phyloP scores from a whole-genome alignment of 2,797 vertebrate genomes.

The Telmatherina bonti region DNA sequence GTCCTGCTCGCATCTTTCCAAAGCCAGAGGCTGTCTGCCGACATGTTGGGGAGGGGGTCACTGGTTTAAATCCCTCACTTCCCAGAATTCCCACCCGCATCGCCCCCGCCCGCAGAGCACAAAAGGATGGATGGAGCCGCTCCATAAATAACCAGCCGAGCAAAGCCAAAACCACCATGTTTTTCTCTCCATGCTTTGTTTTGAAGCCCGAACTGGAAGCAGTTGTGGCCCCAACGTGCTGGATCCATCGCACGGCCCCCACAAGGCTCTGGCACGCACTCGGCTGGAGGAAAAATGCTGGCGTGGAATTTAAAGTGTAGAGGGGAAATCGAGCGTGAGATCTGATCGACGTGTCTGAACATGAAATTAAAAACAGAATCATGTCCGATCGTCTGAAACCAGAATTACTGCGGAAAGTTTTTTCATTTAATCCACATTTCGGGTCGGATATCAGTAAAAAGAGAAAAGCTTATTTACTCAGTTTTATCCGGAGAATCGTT shows the following conservation, averaged over 20 bases:
- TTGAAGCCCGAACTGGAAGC: slow-evolving; percentile 51
- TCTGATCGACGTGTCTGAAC: slow-evolving; percentile 32
- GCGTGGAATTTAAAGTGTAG: slow-evolving; percentile 9
- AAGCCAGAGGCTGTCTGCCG: slow-evolving; percentile 56
- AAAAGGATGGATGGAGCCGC: slow-evolving; percentile 77
- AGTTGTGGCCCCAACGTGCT: slow-evolving; percentile 60
- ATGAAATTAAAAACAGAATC: slow-evolving; percentile 18
- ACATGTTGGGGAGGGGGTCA: slow-evolving; percentile 35
- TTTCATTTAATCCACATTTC: too few species aligned
- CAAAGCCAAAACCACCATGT: slow-evolving; percentile 73
- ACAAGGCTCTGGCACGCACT: slow-evolving; percentile 43
- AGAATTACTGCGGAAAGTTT: too few species aligned
- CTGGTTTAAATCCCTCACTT: slow-evolving; percentile 67
- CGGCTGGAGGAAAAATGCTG: slow-evolving; percentile 25
- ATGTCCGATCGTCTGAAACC: slow-evolving; percentile 4
- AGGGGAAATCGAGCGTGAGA: slow-evolving; percentile 26
- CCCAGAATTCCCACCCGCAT: slow-evolving; percentile 78
- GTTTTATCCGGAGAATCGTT: too few species aligned
- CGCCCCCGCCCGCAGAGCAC: slow-evolving; percentile 67
- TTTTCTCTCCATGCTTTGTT: slow-evolving; percentile 72
- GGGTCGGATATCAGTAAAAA: too few species aligned
- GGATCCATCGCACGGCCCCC: slow-evolving; percentile 45
- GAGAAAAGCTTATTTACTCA: too few species aligned
- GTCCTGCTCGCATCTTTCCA: slow-evolving; percentile 23
- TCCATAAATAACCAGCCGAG: slow-evolving; percentile 81